Evolutionary conservation across 1,140 invertebrate species (phyloP).

Genomic region (Drosophila baimaii): DNA sequence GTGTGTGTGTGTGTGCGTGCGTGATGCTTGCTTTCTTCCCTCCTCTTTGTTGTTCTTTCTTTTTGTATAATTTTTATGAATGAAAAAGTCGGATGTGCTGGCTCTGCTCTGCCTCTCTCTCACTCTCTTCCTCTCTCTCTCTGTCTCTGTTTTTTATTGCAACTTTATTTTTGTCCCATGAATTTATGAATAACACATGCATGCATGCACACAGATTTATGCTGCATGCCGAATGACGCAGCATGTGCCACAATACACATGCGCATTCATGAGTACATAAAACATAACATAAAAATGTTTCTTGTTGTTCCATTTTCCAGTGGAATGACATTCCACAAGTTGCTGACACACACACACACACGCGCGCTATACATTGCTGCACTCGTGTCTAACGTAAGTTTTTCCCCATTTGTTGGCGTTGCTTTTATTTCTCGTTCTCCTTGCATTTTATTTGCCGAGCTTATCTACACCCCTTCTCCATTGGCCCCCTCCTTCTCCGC

Average conservation of each 20-base stretch:
- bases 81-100: constrained; percentile 73
- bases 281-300: constrained; percentile 8
- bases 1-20: constrained; percentile 14
- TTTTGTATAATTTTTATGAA: constrained; percentile 73
- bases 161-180: constrained; percentile 40
- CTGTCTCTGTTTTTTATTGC: constrained; percentile 34
- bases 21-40: constrained; percentile 27
- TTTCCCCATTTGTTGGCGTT: constrained; percentile 14
- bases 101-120: background rate
- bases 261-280: constrained; percentile 11
- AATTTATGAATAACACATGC: constrained; percentile 14
- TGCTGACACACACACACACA: constrained; percentile 35
- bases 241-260: constrained; percentile 22
- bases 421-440: constrained; percentile 15
- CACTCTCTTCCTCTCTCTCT: background rate
- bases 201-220: constrained; percentile 15
- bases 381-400: constrained; percentile 16
- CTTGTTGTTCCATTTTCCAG: constrained; percentile 51
- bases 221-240: constrained; percentile 28
- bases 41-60: constrained; percentile 22
- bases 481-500: background rate
- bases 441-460: constrained; percentile 36
- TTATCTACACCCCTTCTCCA: constrained; percentile 33
- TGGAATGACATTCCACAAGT: constrained; percentile 74
- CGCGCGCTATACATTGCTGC: background rate